Percentiles rank a stretch among this genome's conserved stretches.
phyloP scores from a whole-genome alignment of 2,888 invertebrate species.

The Rhagophthalmus giganteus region DNA sequence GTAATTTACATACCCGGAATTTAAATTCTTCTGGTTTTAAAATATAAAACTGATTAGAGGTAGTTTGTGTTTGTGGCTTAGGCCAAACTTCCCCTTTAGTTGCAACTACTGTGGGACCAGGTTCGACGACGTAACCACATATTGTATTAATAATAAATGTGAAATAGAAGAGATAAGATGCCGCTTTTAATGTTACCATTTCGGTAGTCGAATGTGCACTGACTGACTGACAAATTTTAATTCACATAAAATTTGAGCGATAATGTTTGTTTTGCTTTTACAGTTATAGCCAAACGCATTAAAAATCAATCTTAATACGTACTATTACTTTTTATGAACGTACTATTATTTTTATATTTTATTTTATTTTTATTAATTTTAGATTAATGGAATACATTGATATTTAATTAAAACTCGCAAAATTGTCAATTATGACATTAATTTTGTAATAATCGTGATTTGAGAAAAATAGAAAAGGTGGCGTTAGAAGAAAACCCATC shows the following conservation, averaged over 20 bases:
- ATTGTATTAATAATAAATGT: not conserved
- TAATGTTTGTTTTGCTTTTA: not conserved
- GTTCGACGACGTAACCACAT: constrained; percentile 18
- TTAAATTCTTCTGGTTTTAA: constrained; percentile 58
- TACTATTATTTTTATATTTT: not conserved
- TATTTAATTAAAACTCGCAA: no score
- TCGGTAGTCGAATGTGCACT: not conserved
- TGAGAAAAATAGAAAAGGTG: no score
- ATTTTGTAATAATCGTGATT: no score
- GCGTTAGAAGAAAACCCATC: no score
- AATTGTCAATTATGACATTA: no score
- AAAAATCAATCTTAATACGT: no score
- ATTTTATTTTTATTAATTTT: not conserved
- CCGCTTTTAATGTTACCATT: not conserved
- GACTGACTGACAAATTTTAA: not conserved
- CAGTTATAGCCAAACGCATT: no score
- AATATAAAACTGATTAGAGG: constrained; percentile 53
- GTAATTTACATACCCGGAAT: constrained; percentile 58
- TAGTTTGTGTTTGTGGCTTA: constrained; percentile 60
- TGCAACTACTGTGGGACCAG: constrained; percentile 59
- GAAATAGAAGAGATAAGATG: not conserved
- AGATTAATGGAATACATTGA: no score
- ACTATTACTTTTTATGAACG: not conserved
- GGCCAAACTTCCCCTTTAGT: constrained; percentile 73
- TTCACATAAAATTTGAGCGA: not conserved